Conservation (phyloP, 1,140 invertebrate species). For the Apis florea region DNA sequence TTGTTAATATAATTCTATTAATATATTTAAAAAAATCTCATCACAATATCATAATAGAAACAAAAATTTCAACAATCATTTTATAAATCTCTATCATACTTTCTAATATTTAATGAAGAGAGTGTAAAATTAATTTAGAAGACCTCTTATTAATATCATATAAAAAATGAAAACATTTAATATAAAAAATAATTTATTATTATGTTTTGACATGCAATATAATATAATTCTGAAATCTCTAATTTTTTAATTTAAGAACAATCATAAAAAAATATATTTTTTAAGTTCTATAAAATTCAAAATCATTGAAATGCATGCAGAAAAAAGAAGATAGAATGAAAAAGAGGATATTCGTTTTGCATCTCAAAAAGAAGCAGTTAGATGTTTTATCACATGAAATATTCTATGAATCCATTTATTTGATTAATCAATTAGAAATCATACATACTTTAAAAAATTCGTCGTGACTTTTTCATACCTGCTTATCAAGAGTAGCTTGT, state of each 20-base stretch:
- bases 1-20: too few relatives aligned
- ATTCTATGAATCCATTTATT: conserved; percentile 32
- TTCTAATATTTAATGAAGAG: background rate
- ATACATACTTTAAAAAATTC: conserved; percentile 35
- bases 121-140: background rate
- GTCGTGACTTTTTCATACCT: conserved; percentile 82
- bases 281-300: background rate
- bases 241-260: background rate
- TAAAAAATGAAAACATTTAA: background rate
- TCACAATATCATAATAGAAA: background rate
- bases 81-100: background rate
- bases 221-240: background rate
- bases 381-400: background rate
- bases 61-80: background rate
- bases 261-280: background rate
- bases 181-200: background rate
- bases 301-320: conserved; percentile 27
- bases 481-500: conserved; percentile 94
- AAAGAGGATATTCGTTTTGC: background rate
- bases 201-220: conserved; percentile 6
- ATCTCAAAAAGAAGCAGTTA: background rate
- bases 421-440: conserved; percentile 16
- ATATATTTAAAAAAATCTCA: background rate
- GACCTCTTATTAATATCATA: background rate
- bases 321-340: background rate